Conservation (phyloP, 2,797 vertebrate species). For the Sebastiscus tertius region DNA sequence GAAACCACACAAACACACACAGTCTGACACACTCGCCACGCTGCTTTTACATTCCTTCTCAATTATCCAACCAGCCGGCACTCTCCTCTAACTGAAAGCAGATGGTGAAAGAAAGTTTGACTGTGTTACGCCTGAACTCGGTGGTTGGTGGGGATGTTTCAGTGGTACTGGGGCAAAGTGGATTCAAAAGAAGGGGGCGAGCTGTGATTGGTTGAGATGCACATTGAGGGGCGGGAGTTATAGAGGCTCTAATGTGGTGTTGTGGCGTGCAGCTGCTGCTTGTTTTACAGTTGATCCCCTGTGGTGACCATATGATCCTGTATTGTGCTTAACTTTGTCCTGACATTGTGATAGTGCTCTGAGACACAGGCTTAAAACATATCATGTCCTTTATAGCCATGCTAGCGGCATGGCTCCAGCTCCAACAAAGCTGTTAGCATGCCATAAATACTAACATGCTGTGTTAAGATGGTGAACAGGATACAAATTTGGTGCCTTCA, state of each 20-base stretch:
- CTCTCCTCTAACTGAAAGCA: conserved; percentile 73
- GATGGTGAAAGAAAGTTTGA: conserved; percentile 66
- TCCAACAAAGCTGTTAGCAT: background rate
- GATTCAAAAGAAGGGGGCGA: conserved; percentile 22
- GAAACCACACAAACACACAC: conserved; percentile 13
- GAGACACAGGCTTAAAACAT: background rate
- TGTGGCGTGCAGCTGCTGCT: conserved; percentile 35
- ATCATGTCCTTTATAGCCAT: background rate
- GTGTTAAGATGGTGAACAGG: background rate
- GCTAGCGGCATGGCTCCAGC: background rate
- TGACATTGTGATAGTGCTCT: background rate
- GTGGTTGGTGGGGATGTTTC: conserved; percentile 42
- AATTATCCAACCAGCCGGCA: conserved; percentile 38
- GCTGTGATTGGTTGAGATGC: conserved; percentile 54
- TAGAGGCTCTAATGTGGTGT: conserved; percentile 8
- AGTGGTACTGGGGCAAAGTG: conserved; percentile 35
- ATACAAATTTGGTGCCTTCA: background rate
- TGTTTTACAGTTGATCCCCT: conserved; percentile 42
- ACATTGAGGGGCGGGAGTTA: conserved; percentile 18
- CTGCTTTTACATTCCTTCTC: conserved; percentile 59
- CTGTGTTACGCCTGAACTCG: conserved; percentile 25
- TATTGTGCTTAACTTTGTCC: background rate
- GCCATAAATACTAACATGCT: background rate
- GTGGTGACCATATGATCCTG: conserved; percentile 21
- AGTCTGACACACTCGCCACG: background rate